Evolutionary conservation across 2,888 invertebrate species (phyloP).

Genomic region (Drosophila merina): DNA sequence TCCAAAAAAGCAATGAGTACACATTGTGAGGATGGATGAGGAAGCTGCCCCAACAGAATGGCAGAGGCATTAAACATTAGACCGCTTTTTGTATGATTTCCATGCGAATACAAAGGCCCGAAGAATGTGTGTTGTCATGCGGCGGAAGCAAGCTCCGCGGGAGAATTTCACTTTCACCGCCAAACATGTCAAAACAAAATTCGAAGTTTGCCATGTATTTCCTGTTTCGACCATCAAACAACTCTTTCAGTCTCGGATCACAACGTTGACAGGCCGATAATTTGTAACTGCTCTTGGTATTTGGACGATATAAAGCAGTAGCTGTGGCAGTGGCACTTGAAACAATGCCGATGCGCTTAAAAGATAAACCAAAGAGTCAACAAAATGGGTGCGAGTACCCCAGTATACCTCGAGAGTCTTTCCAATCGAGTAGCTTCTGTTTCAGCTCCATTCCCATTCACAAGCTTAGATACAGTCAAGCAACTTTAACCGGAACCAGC

Average conservation of each 20-base stretch:
- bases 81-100: constrained; percentile 30
- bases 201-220: constrained; percentile 68
- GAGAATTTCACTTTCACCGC: constrained; percentile 80
- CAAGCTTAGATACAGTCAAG: constrained; percentile 54
- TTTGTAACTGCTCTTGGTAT: constrained; percentile 48
- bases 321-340: constrained; percentile 56
- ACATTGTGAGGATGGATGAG: constrained; percentile 12
- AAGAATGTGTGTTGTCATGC: constrained; percentile 57
- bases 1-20: constrained; percentile 27
- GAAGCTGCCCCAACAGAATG: constrained; percentile 26
- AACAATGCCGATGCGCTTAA: constrained; percentile 74
- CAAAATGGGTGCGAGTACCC: constrained; percentile 46
- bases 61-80: constrained; percentile 4
- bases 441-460: constrained; percentile 37
- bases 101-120: constrained; percentile 45
- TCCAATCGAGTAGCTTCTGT: constrained; percentile 37
- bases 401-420: constrained; percentile 18
- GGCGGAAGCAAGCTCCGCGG: constrained; percentile 57
- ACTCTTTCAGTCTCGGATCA: constrained; percentile 11
- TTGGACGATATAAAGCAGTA: constrained; percentile 53
- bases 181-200: constrained; percentile 78
- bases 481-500: neutral
- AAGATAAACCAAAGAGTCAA: constrained; percentile 68
- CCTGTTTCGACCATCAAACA: constrained; percentile 57
- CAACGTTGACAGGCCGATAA: constrained; percentile 66